Percentiles rank a stretch among this genome's conserved stretches.
Evolutionary conservation across 2,888 invertebrate genomes (phyloP).

Genomic region (Habrosyne pyritoides): DNA sequence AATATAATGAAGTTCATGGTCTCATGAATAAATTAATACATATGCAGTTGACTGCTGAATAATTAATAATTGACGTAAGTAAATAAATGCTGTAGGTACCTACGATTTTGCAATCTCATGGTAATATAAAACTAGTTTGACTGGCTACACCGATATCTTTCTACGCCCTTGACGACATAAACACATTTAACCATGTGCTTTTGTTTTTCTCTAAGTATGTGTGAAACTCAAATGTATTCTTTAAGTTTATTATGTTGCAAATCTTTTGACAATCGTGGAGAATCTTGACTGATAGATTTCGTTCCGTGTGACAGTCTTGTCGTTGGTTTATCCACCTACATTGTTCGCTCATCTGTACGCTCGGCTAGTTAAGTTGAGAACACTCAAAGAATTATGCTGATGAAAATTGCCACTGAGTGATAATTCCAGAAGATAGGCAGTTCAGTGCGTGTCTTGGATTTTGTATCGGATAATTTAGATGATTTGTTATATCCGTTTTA

Average conservation of each 20-base stretch:
- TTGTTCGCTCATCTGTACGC: constrained; percentile 46
- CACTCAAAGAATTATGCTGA: constrained; percentile 19
- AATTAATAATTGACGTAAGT: background rate
- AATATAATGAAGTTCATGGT: background rate
- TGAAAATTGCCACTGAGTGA: background rate
- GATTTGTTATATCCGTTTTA: too few relatives aligned
- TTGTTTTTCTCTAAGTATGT: background rate
- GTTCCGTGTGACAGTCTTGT: constrained; percentile 62
- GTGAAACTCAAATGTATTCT: background rate
- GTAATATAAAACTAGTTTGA: constrained; percentile 18
- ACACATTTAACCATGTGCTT: background rate
- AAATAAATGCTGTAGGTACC: constrained; percentile 10
- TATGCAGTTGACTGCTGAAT: background rate
- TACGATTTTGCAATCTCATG: constrained; percentile 14
- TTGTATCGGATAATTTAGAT: too few relatives aligned
- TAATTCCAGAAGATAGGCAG: background rate
- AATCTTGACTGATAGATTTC: constrained; percentile 72
- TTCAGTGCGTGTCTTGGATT: background rate
- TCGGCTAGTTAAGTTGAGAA: constrained; percentile 18
- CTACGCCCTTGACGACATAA: constrained; percentile 24
- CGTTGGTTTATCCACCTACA: constrained; percentile 37
- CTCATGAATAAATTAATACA: background rate
- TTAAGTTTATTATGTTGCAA: constrained; percentile 59
- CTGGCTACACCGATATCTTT: constrained; percentile 22
- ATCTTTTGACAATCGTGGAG: constrained; percentile 69